phyloP scores from a whole-genome alignment of 2,113 vertebrate genomes.

The Dasyornis broadbenti region DNA sequence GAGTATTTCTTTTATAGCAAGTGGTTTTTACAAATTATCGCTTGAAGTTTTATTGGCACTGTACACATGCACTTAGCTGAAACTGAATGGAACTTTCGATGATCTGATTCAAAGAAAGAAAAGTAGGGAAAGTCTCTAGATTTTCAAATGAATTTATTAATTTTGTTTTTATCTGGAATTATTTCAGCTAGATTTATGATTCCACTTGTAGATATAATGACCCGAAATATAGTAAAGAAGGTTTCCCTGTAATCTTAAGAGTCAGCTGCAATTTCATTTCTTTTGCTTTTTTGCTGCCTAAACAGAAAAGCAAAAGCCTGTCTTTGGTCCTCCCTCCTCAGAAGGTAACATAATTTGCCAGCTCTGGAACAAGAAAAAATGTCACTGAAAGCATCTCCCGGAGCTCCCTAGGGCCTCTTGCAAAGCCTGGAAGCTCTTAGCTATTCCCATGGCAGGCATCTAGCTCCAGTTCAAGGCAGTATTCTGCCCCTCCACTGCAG shows the following conservation, averaged over 20 bases:
- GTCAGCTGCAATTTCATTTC: background rate
- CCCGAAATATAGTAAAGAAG: background rate
- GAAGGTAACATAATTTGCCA: background rate
- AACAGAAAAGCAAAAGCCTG: background rate
- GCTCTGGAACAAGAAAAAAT: background rate
- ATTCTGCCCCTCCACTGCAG: background rate
- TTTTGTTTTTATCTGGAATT: background rate
- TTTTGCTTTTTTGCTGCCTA: background rate
- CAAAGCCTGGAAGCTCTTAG: background rate
- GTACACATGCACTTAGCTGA: background rate
- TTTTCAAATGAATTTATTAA: background rate
- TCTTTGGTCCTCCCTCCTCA: background rate
- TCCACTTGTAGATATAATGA: background rate
- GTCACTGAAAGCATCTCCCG: background rate
- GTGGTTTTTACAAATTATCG: slow-evolving; percentile 7
- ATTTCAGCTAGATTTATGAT: background rate
- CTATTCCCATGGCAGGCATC: background rate
- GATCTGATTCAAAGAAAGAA: background rate
- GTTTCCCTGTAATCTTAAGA: background rate
- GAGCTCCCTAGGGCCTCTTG: background rate
- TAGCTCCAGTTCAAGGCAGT: background rate
- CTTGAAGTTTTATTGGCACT: background rate
- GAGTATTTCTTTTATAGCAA: background rate
- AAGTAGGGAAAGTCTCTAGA: background rate
- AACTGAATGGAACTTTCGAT: background rate